Evolutionary conservation across 2,113 vertebrate genomes (phyloP), one percentile per base, ranked within the genome.

Genomic region (Sigmodon hispidus): DNA sequence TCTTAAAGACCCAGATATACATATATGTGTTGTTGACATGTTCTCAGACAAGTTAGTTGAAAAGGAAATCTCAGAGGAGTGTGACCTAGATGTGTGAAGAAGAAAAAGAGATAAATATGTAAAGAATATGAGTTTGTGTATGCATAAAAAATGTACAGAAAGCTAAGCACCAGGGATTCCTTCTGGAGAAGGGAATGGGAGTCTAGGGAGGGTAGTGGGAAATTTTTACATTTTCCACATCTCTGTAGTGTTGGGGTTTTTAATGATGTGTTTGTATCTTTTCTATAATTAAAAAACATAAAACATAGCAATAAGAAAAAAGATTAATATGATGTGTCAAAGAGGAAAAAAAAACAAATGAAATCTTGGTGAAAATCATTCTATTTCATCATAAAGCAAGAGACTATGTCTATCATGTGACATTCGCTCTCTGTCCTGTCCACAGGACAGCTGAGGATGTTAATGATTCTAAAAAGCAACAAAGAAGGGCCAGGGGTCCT

Each of bases 231-330:
- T 80, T 93, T 89, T 80, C 67, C 84, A 91, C 17, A 79, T 88
- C 75, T 94, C 72, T 67, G 48, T 77, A 69, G 16, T 91, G n/a
- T 61, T 89, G 83, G 36, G 59, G 45, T 79, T 89, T 92, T 96
- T 80, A 88, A 88, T 61, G 69, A 76, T 72, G 67, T 29, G 22
- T 80, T 80, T 93, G 40, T 45, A 65, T 90, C 91, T 31, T 87
- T 87, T 92, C 75, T 55, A 40, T 84, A 91, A 91, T 93, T 87
- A 76, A 96, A 96, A 95, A 87, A 34, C 63, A 95, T 94, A 87
- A 96, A 91, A 87, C 90, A 65, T 1, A 70, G 45, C 94, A 94
- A 88, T 87, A 94, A 84, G 57, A 95, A 93, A 94, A 92, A 96
- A 91, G 22, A 73, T 87, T 89, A 21, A 43, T 55, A 94, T 85